A percentile compares a stretch with the other conserved stretches of the same genome.
Conservation (phyloP, 2,888 invertebrate genomes). For the Zelleria hepariella region DNA sequence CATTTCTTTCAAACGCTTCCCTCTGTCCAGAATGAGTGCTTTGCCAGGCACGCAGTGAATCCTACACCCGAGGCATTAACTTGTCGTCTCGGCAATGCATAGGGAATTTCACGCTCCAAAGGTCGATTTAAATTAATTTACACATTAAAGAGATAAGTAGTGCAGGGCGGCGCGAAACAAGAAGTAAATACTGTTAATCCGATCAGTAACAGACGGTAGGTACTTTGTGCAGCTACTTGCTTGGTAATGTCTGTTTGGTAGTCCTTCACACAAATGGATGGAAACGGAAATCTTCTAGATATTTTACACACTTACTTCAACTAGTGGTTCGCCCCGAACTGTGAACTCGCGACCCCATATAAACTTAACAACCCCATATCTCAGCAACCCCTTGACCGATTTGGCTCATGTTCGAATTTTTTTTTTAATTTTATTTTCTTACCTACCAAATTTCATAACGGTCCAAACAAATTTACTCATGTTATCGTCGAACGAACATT, state of each 20-base stretch:
- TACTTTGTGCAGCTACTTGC: conserved; percentile 1
- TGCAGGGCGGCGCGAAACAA: conserved; percentile 29
- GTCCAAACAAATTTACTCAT: no score
- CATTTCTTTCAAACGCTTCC: no score
- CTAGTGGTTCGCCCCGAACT: no score
- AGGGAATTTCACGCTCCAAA: conserved; percentile 57
- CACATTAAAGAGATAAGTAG: conserved; percentile 53
- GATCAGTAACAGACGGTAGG: conserved; percentile 29
- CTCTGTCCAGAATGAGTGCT: neutral
- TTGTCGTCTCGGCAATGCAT: conserved; percentile 56
- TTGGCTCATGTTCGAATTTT: no score
- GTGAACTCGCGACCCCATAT: no score
- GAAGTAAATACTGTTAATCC: conserved; percentile 56
- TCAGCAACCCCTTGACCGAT: no score
- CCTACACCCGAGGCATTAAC: conserved; percentile 35
- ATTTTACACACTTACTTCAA: no score
- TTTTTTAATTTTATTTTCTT: no score
- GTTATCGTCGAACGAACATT: no score
- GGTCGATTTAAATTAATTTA: conserved; percentile 66
- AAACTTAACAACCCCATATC: no score
- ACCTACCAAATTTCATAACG: no score
- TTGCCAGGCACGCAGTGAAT: neutral
- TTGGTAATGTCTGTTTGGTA: neutral
- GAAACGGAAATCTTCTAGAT: no score
- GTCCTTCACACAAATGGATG: neutral